Evolutionary conservation across 2,888 invertebrate species (phyloP).

Genomic region (Stramonita haemastoma): DNA sequence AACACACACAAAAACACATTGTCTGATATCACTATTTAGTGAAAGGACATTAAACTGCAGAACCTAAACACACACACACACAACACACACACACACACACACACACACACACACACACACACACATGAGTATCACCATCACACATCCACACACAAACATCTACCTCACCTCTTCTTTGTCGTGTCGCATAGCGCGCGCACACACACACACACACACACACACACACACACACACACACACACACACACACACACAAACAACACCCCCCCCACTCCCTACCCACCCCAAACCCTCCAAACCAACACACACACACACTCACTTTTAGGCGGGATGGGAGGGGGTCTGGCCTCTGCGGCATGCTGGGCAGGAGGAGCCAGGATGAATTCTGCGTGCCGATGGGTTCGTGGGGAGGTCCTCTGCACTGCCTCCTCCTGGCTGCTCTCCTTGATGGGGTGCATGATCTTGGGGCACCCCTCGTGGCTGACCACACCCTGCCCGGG

Average conservation of each 20-base stretch:
- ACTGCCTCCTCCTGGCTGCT: slow-evolving; percentile 53
- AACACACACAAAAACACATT: no score
- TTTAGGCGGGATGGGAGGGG: slow-evolving; percentile 52
- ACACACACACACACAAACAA: neutral
- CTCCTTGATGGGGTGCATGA: slow-evolving; percentile 55
- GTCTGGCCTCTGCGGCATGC: neutral
- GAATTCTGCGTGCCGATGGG: slow-evolving; percentile 31
- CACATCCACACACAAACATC: neutral
- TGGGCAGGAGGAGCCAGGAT: neutral
- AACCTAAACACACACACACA: no score
- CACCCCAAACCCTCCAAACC: neutral
- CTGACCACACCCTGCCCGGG: neutral
- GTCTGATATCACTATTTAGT: no score
- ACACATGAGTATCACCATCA: no score
- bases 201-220: neutral
- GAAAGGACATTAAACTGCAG: no score
- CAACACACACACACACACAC: no score
- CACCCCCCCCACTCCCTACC: neutral
- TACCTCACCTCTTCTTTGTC: neutral
- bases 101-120: no score
- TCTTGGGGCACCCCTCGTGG: slow-evolving; percentile 38
- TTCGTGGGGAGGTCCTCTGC: slow-evolving; percentile 37
- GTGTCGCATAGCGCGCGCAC: no score
- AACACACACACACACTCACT: slow-evolving; percentile 42
- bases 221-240: neutral